These are phyloP conservation scores for Atrina japonica DNA, from an alignment of 2,888 invertebrate species.

Conservation along the genomic window DNA sequence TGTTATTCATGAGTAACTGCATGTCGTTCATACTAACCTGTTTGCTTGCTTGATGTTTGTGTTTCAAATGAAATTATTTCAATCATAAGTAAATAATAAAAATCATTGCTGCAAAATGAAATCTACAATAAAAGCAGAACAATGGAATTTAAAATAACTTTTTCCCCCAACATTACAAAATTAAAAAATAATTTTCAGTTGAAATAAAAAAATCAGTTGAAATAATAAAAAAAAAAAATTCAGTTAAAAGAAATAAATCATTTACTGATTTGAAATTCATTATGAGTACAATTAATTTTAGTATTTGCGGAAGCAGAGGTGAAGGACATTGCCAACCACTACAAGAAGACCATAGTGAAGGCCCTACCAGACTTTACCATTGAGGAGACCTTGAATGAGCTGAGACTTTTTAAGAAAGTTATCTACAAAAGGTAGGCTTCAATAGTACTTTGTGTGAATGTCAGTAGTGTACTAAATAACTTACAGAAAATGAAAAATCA, in stretches of 20 bases:
- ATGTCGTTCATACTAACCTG: neutral
- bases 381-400: neutral
- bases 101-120: neutral
- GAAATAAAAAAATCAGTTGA: too few relatives aligned
- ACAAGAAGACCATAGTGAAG: neutral
- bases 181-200: neutral
- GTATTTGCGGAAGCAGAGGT: neutral
- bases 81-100: neutral
- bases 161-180: neutral
- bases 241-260: neutral
- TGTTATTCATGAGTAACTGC: neutral
- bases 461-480: too few relatives aligned
- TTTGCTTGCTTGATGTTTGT: neutral
- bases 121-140: too few relatives aligned
- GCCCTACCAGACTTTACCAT: neutral
- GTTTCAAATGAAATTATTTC: neutral
- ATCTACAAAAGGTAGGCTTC: slow-evolving; percentile 1
- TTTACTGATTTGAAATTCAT: slow-evolving; percentile 2
- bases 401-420: slow-evolving; percentile 4
- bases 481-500: too few relatives aligned
- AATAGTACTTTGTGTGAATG: too few relatives aligned
- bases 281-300: too few relatives aligned
- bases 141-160: slow-evolving; percentile 3
- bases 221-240: neutral
- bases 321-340: slow-evolving; percentile 1